These are phyloP conservation scores for Propithecus deckenii DNA, from an alignment of 2,797 vertebrate genomes.

Conservation along the genomic window DNA sequence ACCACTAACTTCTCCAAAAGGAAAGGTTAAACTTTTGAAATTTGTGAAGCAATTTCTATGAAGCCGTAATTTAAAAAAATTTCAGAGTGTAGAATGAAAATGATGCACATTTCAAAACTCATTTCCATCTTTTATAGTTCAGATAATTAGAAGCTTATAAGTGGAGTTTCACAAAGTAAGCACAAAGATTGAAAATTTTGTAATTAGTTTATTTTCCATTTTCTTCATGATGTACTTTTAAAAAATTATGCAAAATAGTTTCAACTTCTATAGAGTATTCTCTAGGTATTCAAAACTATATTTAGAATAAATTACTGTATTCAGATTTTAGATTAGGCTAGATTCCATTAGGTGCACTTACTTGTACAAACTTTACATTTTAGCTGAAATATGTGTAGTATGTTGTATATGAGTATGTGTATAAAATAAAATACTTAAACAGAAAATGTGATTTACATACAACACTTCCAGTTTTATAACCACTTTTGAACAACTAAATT, in stretches of 20 bases:
- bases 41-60: neutral
- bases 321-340: neutral
- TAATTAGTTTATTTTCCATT: neutral
- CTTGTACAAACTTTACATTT: neutral
- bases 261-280: neutral
- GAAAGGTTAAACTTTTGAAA: neutral
- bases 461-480: neutral
- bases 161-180: neutral
- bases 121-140: conserved; percentile 13
- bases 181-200: neutral
- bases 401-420: neutral
- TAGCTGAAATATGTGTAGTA: neutral
- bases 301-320: neutral
- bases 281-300: neutral
- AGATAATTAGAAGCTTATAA: neutral
- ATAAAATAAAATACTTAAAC: neutral
- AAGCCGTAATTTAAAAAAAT: neutral
- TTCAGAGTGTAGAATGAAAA: neutral
- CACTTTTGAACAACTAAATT: neutral
- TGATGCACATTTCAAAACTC: neutral
- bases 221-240: neutral
- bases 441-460: neutral
- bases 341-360: neutral
- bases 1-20: neutral
- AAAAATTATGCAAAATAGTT: neutral